Evolutionary conservation across 2,797 vertebrate species (phyloP).

Genomic region (Oceanodroma leucorhoa): DNA sequence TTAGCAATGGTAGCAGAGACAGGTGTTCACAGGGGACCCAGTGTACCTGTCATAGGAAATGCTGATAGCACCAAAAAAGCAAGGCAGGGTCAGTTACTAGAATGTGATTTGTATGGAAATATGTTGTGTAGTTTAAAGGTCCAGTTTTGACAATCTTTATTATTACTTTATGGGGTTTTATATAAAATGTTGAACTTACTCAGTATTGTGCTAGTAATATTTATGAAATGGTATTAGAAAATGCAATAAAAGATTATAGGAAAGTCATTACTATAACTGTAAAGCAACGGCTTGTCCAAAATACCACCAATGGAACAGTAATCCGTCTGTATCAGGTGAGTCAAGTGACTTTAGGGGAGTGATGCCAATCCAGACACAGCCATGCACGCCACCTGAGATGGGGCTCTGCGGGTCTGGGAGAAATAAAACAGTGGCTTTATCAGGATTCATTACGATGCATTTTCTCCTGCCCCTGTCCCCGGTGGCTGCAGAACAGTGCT

Average conservation of each 20-base stretch:
- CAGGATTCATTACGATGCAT: not conserved
- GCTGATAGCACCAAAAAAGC: not conserved
- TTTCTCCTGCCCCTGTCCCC: not conserved
- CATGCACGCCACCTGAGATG: rapidly evolving
- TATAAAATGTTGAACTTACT: not conserved
- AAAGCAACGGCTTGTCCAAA: not conserved
- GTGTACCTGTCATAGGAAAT: not conserved
- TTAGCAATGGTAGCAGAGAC: not conserved
- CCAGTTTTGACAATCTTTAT: not conserved
- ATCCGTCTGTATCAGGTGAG: not conserved
- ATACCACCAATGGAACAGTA: not conserved
- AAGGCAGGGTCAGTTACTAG: not conserved
- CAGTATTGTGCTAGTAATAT: not conserved
- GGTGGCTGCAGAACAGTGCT: not conserved
- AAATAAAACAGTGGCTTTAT: not conserved
- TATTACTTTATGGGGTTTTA: not conserved
- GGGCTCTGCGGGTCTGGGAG: not conserved
- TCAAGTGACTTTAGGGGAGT: not conserved
- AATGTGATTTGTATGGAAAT: not conserved
- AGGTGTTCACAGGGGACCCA: not conserved
- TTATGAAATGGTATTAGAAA: conserved; percentile 17
- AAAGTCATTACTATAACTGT: not conserved
- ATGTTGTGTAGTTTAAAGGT: not conserved
- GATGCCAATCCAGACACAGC: not conserved
- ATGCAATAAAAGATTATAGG: conserved; percentile 27